Evolutionary conservation across 1,140 invertebrate genomes (phyloP).

Genomic region (Caerostris darwini): DNA sequence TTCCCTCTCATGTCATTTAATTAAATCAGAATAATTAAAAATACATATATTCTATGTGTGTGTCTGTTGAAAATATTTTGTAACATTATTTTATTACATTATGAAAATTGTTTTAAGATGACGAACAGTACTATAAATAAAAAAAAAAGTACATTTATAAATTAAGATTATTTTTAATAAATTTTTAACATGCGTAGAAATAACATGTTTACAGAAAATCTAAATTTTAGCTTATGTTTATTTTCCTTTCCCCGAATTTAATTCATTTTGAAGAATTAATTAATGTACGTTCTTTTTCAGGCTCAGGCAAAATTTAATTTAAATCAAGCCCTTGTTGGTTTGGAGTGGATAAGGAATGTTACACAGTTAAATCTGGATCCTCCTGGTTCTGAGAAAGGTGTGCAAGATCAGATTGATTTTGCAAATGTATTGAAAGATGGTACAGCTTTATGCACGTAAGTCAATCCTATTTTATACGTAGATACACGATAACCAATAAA

Average conservation of each 20-base stretch:
- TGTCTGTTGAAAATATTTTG: too few species aligned
- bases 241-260: neutral
- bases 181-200: too few species aligned
- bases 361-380: conserved; percentile 81
- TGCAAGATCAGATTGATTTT: conserved; percentile 83
- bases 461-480: conserved; percentile 20
- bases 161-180: too few species aligned
- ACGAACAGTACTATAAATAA: too few species aligned
- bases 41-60: too few species aligned
- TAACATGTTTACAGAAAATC: too few species aligned
- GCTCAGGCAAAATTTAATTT: conserved; percentile 84
- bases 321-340: conserved; percentile 83
- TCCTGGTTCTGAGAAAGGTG: conserved; percentile 81
- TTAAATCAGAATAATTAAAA: too few species aligned
- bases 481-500: too few species aligned
- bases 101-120: too few species aligned
- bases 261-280: neutral
- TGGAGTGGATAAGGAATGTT: conserved; percentile 83
- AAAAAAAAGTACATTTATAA: too few species aligned
- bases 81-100: too few species aligned
- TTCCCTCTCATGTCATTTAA: too few species aligned
- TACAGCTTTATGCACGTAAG: conserved; percentile 84
- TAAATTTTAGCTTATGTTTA: neutral
- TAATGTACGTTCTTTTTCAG: conserved; percentile 79
- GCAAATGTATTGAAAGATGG: conserved; percentile 84